Conservation (phyloP, 2,113 vertebrate species). For the Manacus vitellinus region DNA sequence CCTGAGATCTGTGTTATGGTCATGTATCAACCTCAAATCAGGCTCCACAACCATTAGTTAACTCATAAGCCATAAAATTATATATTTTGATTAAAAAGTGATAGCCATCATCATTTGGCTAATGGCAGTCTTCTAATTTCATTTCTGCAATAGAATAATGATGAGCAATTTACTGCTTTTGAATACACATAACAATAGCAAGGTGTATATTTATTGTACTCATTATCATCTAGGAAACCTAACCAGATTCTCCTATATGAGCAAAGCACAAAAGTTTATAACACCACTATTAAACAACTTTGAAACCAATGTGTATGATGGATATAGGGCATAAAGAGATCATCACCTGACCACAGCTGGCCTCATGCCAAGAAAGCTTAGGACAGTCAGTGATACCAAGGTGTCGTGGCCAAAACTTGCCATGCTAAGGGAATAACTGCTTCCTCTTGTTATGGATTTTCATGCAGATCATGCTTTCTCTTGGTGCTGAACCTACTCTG, state of each 20-base stretch:
- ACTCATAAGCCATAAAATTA: conserved; percentile 44
- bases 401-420: neutral
- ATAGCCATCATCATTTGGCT: conserved; percentile 20
- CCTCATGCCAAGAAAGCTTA: neutral
- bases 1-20: neutral
- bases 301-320: neutral
- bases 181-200: neutral
- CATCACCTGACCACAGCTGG: neutral
- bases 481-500: neutral
- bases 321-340: neutral
- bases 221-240: conserved; percentile 14
- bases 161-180: conserved; percentile 23
- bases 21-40: neutral
- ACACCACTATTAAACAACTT: neutral
- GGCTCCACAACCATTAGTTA: conserved; percentile 13
- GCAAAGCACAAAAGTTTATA: neutral
- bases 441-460: neutral
- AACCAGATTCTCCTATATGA: neutral
- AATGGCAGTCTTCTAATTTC: conserved; percentile 32
- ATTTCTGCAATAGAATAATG: conserved; percentile 33
- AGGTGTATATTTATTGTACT: conserved; percentile 20
- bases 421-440: neutral
- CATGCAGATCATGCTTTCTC: neutral
- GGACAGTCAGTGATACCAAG: neutral
- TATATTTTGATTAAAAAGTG: conserved; percentile 53